Base-by-base conservation (phyloP, 2,888 invertebrate genomes). In the Oscheius sp. region DNA sequence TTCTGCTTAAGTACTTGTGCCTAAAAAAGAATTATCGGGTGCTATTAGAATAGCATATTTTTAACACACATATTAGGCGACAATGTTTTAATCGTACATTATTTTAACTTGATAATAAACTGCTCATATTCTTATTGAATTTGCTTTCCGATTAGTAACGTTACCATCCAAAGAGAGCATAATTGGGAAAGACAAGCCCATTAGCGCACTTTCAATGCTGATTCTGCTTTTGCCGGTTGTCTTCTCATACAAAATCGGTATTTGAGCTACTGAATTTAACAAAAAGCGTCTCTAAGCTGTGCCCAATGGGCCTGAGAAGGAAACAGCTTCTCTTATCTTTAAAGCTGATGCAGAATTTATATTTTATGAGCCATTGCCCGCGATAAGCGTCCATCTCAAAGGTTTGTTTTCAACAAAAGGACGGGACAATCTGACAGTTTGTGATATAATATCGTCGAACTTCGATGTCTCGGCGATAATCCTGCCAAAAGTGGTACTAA, bases 401-500 rank as follows among this genome's bases (percentile, higher is more conserved):
- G 61, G 61, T 61, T 45, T 31, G 31, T 6, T 50, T 12, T 17
- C 27, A 23, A 15, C n/a, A 8, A 53, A 5, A 53, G 27, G 6
- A n/a, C 4, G 23, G 25, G 12, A 53, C 10, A n/a, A 25, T 5
- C 27, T 3, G 12, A 5, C n/a, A 61, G 61, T 45, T 42, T 61
- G 61, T 17, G 42, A 45, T 12, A 25, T 45, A 2, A 2, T 61
- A 0, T n/a, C 17, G 5, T 31, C 31, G 6, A 8, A 6, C 34
- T 17, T 3, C 20, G 55, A 55, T 61, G 31, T 61, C 3, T 27
- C 45, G 1, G 61, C 61, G 5, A 27, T 61, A 8, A 31, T 61
- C n/a, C 25, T 61, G 10, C 61, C 61, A n/a, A 61, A 27, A 17
- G 61, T 61, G 8, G 8, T 45, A 6, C n/a, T 45, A 3, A 61